Percentiles rank a stretch among this genome's conserved stretches.
Evolutionary conservation across 2,113 vertebrate species (phyloP).

Genomic region (Ceyx margarethae): DNA sequence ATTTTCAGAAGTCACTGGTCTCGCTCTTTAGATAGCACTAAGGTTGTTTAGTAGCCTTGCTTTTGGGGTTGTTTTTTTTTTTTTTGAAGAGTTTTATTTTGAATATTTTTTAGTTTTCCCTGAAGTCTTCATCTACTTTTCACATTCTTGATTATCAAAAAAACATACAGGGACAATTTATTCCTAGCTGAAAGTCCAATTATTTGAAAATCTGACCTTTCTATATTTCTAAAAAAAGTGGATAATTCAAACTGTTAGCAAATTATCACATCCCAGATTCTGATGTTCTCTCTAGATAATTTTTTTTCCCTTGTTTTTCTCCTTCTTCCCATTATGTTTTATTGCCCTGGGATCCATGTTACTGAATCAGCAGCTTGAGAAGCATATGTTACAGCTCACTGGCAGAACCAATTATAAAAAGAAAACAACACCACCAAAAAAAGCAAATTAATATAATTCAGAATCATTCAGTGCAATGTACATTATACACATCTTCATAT

Average conservation of each 20-base stretch:
- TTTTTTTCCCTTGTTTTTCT: not conserved
- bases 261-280: not conserved
- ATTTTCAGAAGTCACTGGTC: not conserved
- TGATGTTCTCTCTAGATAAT: not conserved
- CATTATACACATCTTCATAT: slow-evolving; percentile 34
- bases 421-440: slow-evolving; percentile 22
- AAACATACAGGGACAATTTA: not conserved
- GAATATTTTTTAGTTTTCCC: not conserved
- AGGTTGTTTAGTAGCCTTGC: not conserved
- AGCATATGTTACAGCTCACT: slow-evolving; percentile 22
- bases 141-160: not conserved
- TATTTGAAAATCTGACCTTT: not conserved
- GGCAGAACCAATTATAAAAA: slow-evolving; percentile 26
- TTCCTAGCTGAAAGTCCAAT: not conserved
- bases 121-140: not conserved
- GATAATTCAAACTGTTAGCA: not conserved
- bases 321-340: not conserved
- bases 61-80: not conserved
- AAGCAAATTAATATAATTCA: not conserved
- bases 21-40: not conserved
- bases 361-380: slow-evolving; percentile 49
- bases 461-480: slow-evolving; percentile 32
- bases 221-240: not conserved
- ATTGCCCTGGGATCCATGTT: slow-evolving; percentile 12
- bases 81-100: not conserved